Evolutionary conservation across 2,888 invertebrate species (phyloP), one percentile per base, ranked within the genome.

Genomic region (Anoplius nigerrimus): DNA sequence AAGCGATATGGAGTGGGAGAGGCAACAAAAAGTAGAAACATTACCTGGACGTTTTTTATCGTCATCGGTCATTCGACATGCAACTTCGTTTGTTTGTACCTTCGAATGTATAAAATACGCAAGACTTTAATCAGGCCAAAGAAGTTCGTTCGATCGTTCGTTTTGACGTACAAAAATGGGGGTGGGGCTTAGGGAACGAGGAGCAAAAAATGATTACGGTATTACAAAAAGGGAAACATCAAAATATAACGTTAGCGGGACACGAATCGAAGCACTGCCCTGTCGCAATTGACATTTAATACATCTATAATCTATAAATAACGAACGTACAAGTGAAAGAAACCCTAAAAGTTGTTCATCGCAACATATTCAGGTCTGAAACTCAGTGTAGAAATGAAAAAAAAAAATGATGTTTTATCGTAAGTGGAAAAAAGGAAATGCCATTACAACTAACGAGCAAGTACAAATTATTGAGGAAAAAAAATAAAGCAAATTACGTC

Each of bases 381-480:
- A 82, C 82, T 85, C 85, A 82, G 79, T 75, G 82, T 82, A 83
- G 79, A 79, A 74, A 67, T 34, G 68, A 59, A 66, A 54, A 64
- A 75, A n/a, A 68, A 77, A 76, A 75, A 80, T 75, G 79, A 81
- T 76, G 83, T 84, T 83, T 83, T 82, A 83, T 82, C 79, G 72
- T 79, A 80, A 82, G 79, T 71, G 58, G 70, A 78, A 66, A 69
- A 76, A 76, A 72, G 79, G 79, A 84, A 84, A 86, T 84, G 87
- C 87, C 88, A 88, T 87, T 86, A 86, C 82, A 82, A 85, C 81
- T 86, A 84, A 86, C 81, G 84, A 86, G 82, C 87, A 88, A 89
- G 88, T 89, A 89, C 88, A 89, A 88, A 89, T 88, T 87, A 86
- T 84, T 84, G 80, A 82, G 78, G 71, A 74, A 77, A 76, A 71